Evolutionary conservation across 2,888 invertebrate species (phyloP), one percentile per base, ranked within the genome.

Genomic region (Blera fallax): DNA sequence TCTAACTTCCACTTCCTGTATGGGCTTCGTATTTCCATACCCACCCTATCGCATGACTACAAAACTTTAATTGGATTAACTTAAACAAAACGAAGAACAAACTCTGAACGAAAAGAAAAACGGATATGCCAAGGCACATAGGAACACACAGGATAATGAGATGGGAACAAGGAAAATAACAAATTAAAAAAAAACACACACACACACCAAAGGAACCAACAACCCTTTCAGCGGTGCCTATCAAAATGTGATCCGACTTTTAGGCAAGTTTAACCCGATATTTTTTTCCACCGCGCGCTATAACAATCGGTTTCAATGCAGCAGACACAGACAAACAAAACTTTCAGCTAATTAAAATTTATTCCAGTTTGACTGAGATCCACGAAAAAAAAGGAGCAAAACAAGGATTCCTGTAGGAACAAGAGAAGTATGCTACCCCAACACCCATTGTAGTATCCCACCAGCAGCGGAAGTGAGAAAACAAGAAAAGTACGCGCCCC

Each of bases 21-120:
- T 52, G 52, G 40, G 32, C n/a, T n/a, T n/a, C n/a, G n/a, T n/a
- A 24, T 27, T 16, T 11, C n/a, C 37, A n/a, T 14, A 24, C 29
- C n/a, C 34, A 21, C 29, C 21, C 37, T 32, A 83, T 83, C 78
- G 83, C 83, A 84, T 84, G 83, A 74, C 73, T 79, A 65, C 58
- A 80, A 76, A 84, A 84, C 84, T 84, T 84, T 80, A 80, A 84
- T 84, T 84, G 84, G 84, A 84, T 84, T 80, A 84, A 84, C 84
- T 84, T 80, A 79, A 79, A 84, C 79, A 84, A 80, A 76, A 84
- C 29, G 54, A 79, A 37, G 34, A 79, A 79, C 48, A 58, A 64
- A n/a, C 56, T 64, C 10, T 48, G 52, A 21, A 80, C 43, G 27
- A 34, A 69, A 84, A 79, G 73, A 70, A 74, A 56, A 84, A 79